Conservation (phyloP, 2,888 invertebrate genomes). For the Melanostoma mellinum region DNA sequence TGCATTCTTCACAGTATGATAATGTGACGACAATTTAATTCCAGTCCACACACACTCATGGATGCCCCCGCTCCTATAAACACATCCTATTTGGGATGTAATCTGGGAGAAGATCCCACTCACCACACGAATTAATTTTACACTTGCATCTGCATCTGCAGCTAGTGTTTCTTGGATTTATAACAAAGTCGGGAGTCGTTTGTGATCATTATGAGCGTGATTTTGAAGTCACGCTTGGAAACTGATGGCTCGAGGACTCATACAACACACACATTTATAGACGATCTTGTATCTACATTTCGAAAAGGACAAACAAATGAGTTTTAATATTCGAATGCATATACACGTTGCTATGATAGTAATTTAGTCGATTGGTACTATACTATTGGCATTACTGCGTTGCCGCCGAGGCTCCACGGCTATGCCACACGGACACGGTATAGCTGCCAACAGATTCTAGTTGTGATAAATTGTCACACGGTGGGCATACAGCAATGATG, state of each 20-base stretch:
- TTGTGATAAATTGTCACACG: slow-evolving; percentile 66
- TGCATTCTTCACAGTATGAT: slow-evolving; percentile 56
- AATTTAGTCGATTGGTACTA: slow-evolving; percentile 60
- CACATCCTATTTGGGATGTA: slow-evolving; percentile 55
- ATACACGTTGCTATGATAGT: slow-evolving; percentile 54
- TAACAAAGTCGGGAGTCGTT: slow-evolving; percentile 61
- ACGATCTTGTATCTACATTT: slow-evolving; percentile 42
- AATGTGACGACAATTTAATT: slow-evolving; percentile 72
- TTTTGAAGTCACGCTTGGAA: slow-evolving; percentile 71
- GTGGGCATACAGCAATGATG: slow-evolving; percentile 25
- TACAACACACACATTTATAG: slow-evolving; percentile 1
- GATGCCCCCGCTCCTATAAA: neutral
- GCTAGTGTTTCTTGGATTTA: slow-evolving; percentile 22
- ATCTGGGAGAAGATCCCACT: slow-evolving; percentile 66
- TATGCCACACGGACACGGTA: neutral
- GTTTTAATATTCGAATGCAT: slow-evolving; percentile 71
- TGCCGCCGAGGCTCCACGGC: slow-evolving; percentile 26
- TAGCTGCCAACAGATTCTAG: slow-evolving; percentile 65
- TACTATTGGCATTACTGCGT: slow-evolving; percentile 29
- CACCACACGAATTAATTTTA: slow-evolving; percentile 72
- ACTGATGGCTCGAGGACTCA: slow-evolving; percentile 1
- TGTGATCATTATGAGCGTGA: slow-evolving; percentile 73
- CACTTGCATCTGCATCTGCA: slow-evolving; percentile 65
- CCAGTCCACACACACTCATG: slow-evolving; percentile 48
- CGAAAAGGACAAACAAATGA: slow-evolving; percentile 65